Evolutionary conservation across 2,797 vertebrate genomes (phyloP), one percentile per base, ranked within the genome.

Genomic region (Rhinogobio ventralis): DNA sequence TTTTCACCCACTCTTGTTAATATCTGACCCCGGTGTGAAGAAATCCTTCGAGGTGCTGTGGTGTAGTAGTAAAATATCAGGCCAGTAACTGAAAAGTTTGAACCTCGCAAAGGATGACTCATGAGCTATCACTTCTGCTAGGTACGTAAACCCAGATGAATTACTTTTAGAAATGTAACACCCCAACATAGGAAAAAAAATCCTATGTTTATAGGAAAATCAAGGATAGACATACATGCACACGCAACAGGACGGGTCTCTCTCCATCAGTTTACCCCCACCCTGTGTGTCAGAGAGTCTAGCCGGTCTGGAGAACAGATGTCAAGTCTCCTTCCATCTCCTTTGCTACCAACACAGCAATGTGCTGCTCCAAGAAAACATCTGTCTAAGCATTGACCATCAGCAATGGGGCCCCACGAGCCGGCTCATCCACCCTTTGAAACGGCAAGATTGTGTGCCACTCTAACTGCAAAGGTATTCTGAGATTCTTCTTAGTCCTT

Each of bases 391-490:
- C 88, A 85, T 88, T 86, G 92, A 91, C 92, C 89, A 89, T 91
- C 89, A 90, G 90, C 91, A 91, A 90, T 89, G 85, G 86, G 91
- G 83, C 89, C 91, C 93, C 91, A 67, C 4, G 90, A 89, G 89
- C 90, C 88, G 89, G 90, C 89, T 91, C 91, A 91, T 91, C 90
- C 90, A 86, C 89, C 88, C 92, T 93, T 94, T 94, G 93, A 93
- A 95, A 94, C 93, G 92, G 84, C 91, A 89, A 91, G 93, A 39
- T 91, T 90, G 91, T 91, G 86, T 90, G 66, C 91, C 90, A 90
- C 90, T 88, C 92, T 93, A 93, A 94, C 92, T 94, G 93, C 91
- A 93, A 93, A 94, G 93, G 93, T 92, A 93, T 95, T 95, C 94
- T 94, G 93, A 30, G 86, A 80, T 81, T 73, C 51, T 46, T 82